Evolutionary conservation across 2,113 vertebrate species (phyloP).

Genomic region (Orthonyx spaldingii): DNA sequence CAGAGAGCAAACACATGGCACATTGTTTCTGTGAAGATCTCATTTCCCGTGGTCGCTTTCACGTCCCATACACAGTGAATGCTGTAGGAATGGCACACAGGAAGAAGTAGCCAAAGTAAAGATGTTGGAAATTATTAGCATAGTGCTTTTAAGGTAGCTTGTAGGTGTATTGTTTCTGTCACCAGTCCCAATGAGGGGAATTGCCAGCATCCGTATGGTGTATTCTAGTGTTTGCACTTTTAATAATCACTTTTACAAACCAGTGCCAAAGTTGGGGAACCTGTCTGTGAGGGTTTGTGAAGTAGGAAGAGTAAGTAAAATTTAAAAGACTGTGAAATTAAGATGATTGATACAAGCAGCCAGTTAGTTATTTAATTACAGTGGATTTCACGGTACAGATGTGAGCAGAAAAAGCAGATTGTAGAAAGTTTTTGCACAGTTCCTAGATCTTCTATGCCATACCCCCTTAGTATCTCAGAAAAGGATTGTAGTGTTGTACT

Average conservation of each 20-base stretch:
- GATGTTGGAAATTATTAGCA: fast-evolving
- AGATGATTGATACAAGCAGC: neutral
- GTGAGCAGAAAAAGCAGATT: neutral
- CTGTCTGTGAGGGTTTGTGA: neutral
- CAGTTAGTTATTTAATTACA: neutral
- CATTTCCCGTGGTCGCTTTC: neutral
- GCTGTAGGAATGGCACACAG: neutral
- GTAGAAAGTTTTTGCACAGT: neutral
- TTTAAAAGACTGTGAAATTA: neutral
- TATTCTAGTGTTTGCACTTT: neutral
- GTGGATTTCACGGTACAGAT: neutral
- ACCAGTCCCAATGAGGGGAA: neutral
- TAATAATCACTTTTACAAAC: neutral
- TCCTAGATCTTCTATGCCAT: neutral
- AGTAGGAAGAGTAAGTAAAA: neutral
- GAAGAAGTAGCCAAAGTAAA: neutral
- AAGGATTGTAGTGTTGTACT: neutral
- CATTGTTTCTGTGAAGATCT: neutral
- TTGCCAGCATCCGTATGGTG: neutral
- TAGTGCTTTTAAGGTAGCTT: neutral
- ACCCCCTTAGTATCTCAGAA: neutral
- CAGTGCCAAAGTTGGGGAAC: neutral
- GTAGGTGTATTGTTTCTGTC: neutral
- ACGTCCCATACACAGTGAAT: neutral
- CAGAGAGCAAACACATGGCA: neutral